Evolutionary conservation across 2,113 vertebrate species (phyloP).

Genomic region (Balaenoptera acutorostrata): DNA sequence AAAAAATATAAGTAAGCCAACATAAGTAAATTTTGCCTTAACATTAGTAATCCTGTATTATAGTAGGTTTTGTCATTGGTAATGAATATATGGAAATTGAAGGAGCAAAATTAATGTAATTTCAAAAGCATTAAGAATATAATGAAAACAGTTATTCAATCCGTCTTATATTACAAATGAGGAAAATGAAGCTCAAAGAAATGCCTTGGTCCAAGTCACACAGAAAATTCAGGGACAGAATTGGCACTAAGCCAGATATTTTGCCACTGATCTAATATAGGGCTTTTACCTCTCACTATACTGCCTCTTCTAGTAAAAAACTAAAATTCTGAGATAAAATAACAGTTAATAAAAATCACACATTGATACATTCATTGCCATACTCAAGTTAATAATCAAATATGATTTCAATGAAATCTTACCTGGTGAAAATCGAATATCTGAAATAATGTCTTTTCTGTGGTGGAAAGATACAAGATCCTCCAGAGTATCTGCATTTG

Average conservation of each 20-base stretch:
- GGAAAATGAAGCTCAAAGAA: not conserved
- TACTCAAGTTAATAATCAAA: not conserved
- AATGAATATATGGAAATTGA: not conserved
- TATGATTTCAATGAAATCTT: conserved; percentile 17
- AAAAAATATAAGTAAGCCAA: not conserved
- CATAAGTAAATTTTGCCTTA: not conserved
- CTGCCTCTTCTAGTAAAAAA: not conserved
- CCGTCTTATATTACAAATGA: not conserved
- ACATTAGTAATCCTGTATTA: not conserved
- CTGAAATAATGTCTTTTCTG: conserved; percentile 96
- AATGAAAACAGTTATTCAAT: not conserved
- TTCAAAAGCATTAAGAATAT: not conserved
- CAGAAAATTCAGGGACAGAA: not conserved
- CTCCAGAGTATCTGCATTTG: conserved; percentile 97
- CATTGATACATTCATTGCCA: not conserved
- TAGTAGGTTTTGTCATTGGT: not conserved
- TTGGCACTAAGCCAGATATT: not conserved
- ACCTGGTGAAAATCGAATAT: conserved; percentile 98
- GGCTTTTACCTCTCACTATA: not conserved
- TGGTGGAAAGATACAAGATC: conserved; percentile 99
- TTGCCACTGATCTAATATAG: not conserved
- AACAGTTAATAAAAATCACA: not conserved
- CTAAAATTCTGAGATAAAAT: not conserved
- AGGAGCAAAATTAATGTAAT: not conserved
- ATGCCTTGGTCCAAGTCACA: not conserved